A percentile compares a stretch with the other conserved stretches of the same genome.
Evolutionary conservation across 2,888 invertebrate species (phyloP).

Genomic region (Boloria euphrosyne): DNA sequence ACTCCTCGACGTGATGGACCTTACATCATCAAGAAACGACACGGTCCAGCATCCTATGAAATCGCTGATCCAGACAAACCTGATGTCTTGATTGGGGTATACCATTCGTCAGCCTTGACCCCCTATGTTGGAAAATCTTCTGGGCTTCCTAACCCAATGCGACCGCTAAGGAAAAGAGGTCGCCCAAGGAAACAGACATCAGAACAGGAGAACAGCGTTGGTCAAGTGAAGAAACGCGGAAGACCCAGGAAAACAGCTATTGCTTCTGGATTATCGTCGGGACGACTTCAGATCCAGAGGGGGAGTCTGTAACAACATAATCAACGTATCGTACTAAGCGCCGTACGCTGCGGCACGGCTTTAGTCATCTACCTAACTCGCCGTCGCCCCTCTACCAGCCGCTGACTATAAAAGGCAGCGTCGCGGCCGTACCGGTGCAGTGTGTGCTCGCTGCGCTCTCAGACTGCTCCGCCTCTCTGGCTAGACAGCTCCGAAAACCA

Average conservation of each 20-base stretch:
- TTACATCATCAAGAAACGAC: not conserved
- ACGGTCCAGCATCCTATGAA: not conserved
- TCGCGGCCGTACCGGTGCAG: too few species aligned
- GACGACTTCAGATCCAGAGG: not conserved
- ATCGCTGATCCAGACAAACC: not conserved
- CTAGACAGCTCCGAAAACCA: too few species aligned
- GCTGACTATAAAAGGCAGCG: too few species aligned
- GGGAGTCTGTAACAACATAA: not conserved
- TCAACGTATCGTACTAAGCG: too few species aligned
- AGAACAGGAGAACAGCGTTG: not conserved
- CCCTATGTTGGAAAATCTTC: not conserved
- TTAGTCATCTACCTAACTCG: too few species aligned
- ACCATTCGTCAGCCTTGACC: not conserved
- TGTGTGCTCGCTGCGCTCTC: too few species aligned
- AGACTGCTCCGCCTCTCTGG: too few species aligned
- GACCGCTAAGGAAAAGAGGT: not conserved
- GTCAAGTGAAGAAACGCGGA: not conserved
- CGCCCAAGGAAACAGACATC: not conserved
- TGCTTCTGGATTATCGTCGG: not conserved
- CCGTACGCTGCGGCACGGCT: too few species aligned
- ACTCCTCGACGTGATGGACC: not conserved
- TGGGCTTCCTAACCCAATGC: not conserved
- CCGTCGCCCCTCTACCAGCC: too few species aligned
- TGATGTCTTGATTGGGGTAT: not conserved
- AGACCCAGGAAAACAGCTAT: not conserved